phyloP scores from a whole-genome alignment of 2,888 invertebrate genomes.

The Keiferia lycopersicella region DNA sequence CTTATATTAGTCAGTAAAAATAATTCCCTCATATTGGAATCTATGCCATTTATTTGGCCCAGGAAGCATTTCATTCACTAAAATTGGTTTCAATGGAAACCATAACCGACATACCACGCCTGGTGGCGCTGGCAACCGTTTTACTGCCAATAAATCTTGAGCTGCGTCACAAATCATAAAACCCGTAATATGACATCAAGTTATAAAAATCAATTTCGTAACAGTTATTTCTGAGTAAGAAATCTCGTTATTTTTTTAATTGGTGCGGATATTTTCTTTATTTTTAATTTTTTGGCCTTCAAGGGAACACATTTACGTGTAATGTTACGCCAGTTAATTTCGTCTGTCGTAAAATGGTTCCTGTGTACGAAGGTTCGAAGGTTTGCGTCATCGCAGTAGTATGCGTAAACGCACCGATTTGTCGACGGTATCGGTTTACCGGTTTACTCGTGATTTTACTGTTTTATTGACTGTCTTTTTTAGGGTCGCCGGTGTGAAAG shows the following conservation, averaged over 20 bases:
- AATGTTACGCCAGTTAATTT: slow-evolving; percentile 42
- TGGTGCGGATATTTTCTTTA: slow-evolving; percentile 40
- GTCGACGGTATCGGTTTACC: slow-evolving; percentile 36
- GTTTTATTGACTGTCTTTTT: slow-evolving; percentile 14
- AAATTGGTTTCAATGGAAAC: slow-evolving; percentile 1
- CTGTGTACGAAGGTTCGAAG: slow-evolving; percentile 32
- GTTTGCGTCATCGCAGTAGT: slow-evolving; percentile 31
- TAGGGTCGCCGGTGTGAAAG: not conserved
- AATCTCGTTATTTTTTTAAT: slow-evolving; percentile 32
- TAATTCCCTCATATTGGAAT: not conserved
- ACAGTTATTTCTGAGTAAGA: slow-evolving; percentile 25
- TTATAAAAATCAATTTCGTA: slow-evolving; percentile 23
- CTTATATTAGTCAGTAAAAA: not conserved
- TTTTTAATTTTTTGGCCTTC: slow-evolving; percentile 40
- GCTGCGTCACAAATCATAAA: slow-evolving; percentile 23
- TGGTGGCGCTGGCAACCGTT: slow-evolving; percentile 11
- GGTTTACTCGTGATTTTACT: not conserved
- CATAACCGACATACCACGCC: slow-evolving; percentile 11
- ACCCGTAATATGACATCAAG: not conserved
- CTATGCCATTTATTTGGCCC: not conserved
- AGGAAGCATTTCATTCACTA: not conserved
- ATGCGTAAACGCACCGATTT: slow-evolving; percentile 33
- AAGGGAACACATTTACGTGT: slow-evolving; percentile 38
- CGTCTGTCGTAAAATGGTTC: slow-evolving; percentile 43
- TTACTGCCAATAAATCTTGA: slow-evolving; percentile 23